These are phyloP conservation scores for Sparus aurata DNA, from an alignment of 2,797 vertebrate genomes.

Conservation along the genomic window DNA sequence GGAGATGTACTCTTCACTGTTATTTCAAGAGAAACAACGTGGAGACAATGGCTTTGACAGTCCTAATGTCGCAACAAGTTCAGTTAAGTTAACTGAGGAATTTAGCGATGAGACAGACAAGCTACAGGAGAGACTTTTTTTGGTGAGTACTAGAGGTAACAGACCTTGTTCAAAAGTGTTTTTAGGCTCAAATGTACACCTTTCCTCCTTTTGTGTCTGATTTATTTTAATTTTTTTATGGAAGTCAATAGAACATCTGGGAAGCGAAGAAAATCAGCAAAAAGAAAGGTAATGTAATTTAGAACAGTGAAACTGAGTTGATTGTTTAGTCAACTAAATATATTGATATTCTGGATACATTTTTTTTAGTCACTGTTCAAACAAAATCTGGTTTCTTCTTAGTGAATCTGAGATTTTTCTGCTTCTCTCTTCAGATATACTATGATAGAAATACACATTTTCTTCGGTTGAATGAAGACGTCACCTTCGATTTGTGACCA, in stretches of 20 bases:
- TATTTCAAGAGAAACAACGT: conserved; percentile 67
- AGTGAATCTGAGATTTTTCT: background rate
- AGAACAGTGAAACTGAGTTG: background rate
- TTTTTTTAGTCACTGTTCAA: background rate
- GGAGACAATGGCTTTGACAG: conserved; percentile 60
- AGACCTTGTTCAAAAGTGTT: background rate
- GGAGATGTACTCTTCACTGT: conserved; percentile 75
- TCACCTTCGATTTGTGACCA: no score
- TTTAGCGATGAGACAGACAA: conserved; percentile 30
- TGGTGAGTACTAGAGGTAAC: conserved; percentile 78
- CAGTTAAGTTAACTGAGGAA: conserved; percentile 64
- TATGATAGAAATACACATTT: background rate
- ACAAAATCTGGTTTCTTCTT: background rate
- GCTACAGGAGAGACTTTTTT: conserved; percentile 76
- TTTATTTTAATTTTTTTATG: conserved; percentile 27
- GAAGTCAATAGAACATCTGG: conserved; percentile 80
- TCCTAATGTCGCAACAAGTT: conserved; percentile 17
- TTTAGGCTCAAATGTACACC: background rate
- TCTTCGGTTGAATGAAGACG: background rate
- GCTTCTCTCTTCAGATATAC: background rate
- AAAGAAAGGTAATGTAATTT: conserved; percentile 81
- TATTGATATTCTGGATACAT: background rate
- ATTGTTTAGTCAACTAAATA: background rate
- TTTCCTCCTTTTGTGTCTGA: background rate
- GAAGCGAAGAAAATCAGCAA: conserved; percentile 77